These are phyloP conservation scores for Trematomus loennbergii DNA, from an alignment of 2,113 vertebrate species.

Conservation along the genomic window DNA sequence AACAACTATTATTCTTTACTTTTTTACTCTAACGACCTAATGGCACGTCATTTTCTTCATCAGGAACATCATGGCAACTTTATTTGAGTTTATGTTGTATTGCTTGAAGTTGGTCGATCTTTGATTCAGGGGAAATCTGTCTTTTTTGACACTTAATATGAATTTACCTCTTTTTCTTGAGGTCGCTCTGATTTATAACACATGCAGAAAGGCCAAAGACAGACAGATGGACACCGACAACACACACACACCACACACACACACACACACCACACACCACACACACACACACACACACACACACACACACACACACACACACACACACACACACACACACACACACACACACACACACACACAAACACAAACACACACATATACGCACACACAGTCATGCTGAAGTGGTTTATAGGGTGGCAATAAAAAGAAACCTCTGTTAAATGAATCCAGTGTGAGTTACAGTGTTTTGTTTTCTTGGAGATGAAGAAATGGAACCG, in stretches of 20 bases:
- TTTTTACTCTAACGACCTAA: constrained; percentile 22
- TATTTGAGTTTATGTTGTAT: constrained; percentile 41
- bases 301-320: constrained; percentile 15
- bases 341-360: constrained; percentile 11
- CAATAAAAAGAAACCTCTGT: constrained; percentile 74
- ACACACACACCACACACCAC: constrained; percentile 28
- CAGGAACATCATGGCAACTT: constrained; percentile 48
- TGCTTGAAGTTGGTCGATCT: constrained; percentile 53
- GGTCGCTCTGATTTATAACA: constrained; percentile 44
- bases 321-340: neutral
- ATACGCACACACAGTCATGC: constrained; percentile 17
- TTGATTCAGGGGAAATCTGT: constrained; percentile 69
- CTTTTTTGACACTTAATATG: constrained; percentile 64
- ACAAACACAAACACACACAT: constrained; percentile 20
- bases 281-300: constrained; percentile 11
- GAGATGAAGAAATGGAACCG: constrained; percentile 63
- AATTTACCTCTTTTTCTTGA: constrained; percentile 71
- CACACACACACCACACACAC: constrained; percentile 1
- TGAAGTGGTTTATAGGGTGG: constrained; percentile 69
- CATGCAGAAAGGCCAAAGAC: constrained; percentile 42
- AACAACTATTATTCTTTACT: constrained; percentile 18
- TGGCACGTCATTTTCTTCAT: constrained; percentile 50
- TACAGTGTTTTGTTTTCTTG: constrained; percentile 70
- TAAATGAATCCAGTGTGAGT: constrained; percentile 73
- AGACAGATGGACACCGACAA: constrained; percentile 28